These are phyloP conservation scores for Camptogramma bilineatum DNA, from an alignment of 2,888 invertebrate genomes.

Conservation along the genomic window DNA sequence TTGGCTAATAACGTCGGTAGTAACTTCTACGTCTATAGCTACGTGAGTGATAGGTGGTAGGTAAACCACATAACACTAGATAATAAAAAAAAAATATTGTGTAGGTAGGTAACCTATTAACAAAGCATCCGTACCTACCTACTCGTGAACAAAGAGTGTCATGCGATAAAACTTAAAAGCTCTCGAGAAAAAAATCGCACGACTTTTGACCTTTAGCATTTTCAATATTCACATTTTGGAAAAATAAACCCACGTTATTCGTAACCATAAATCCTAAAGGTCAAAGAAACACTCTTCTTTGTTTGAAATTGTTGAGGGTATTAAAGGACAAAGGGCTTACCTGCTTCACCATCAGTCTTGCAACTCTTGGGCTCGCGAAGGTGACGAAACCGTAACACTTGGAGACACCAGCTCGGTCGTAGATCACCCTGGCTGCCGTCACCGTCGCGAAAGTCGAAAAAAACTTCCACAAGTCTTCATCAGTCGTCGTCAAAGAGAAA, in stretches of 20 bases:
- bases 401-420: conserved; percentile 97
- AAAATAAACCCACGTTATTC: not conserved
- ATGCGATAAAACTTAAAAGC: not conserved
- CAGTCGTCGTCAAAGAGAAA: conserved; percentile 96
- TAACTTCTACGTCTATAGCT: too few relatives aligned
- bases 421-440: conserved; percentile 97
- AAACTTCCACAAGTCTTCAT: conserved; percentile 95
- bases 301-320: not conserved
- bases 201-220: conserved; percentile 26
- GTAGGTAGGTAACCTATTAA: conserved; percentile 11
- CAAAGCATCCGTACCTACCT: conserved; percentile 12
- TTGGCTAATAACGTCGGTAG: too few relatives aligned
- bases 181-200: conserved; percentile 5
- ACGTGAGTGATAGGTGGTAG: not conserved
- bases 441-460: conserved; percentile 96
- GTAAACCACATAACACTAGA: too few relatives aligned
- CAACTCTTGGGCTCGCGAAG: conserved; percentile 81
- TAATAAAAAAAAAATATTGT: not conserved
- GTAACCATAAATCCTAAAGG: not conserved
- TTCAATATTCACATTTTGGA: not conserved
- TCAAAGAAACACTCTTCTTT: conserved; percentile 14
- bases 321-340: conserved; percentile 57
- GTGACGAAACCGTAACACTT: conserved; percentile 96
- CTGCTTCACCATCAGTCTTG: conserved; percentile 82
- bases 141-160: not conserved